Evolutionary conservation across 2,888 invertebrate species (phyloP).

Genomic region (Caenorhabditis sulstoni): DNA sequence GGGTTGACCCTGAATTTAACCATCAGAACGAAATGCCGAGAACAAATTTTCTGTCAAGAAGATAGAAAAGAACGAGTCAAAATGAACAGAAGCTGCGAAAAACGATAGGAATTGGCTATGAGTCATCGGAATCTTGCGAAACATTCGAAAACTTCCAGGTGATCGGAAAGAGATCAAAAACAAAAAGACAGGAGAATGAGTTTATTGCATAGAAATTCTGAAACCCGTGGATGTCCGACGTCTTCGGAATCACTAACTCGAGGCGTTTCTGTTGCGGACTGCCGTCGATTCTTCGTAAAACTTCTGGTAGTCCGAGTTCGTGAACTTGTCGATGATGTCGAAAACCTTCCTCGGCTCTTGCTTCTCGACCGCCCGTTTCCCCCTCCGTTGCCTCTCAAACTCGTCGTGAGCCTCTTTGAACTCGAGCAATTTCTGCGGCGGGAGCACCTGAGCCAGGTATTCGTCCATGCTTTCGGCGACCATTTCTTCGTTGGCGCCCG

Average conservation of each 20-base stretch:
- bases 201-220: neutral
- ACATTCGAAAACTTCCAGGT: too few species aligned
- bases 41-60: too few species aligned
- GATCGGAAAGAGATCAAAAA: too few species aligned
- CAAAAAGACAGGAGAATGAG: too few species aligned
- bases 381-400: slow-evolving; percentile 47
- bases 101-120: too few species aligned
- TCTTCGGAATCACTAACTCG: neutral
- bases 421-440: slow-evolving; percentile 35
- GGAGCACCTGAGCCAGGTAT: slow-evolving; percentile 51
- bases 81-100: too few species aligned
- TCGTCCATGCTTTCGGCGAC: slow-evolving; percentile 60
- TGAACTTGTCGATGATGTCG: slow-evolving; percentile 54
- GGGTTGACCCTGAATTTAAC: too few species aligned
- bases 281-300: slow-evolving; percentile 41
- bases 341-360: slow-evolving; percentile 55
- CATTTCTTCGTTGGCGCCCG: slow-evolving; percentile 53
- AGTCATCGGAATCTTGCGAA: too few species aligned
- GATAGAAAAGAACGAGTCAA: too few species aligned
- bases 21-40: too few species aligned
- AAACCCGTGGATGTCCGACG: neutral
- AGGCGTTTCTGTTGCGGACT: slow-evolving; percentile 30
- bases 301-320: slow-evolving; percentile 45
- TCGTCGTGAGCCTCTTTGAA: slow-evolving; percentile 53
- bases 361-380: slow-evolving; percentile 37